These are phyloP conservation scores for Limnephilus lunatus DNA, from an alignment of 2,888 invertebrate species.

Conservation along the genomic window DNA sequence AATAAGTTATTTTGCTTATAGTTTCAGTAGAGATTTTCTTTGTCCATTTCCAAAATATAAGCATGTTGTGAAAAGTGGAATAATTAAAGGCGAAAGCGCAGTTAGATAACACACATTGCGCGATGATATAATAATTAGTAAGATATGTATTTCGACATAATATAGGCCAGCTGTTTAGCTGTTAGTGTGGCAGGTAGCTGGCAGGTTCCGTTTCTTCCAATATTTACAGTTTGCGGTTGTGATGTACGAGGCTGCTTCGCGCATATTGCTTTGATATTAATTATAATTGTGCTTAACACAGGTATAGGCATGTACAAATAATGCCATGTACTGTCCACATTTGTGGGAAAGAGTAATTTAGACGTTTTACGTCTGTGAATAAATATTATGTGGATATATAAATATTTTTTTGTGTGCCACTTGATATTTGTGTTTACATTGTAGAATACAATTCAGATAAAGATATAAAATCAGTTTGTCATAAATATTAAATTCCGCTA, in stretches of 20 bases:
- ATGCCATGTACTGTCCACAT: not conserved
- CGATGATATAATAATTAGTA: not conserved
- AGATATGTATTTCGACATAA: not conserved
- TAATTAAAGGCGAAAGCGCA: slow-evolving; percentile 29
- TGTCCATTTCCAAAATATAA: not conserved
- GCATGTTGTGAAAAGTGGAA: slow-evolving; percentile 19
- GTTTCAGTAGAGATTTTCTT: not conserved
- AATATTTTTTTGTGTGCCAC: no score
- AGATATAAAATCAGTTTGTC: no score
- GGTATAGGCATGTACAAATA: not conserved
- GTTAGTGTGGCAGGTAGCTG: not conserved
- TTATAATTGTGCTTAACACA: not conserved
- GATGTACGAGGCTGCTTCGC: slow-evolving; percentile 2
- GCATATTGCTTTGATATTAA: not conserved
- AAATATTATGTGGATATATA: not conserved
- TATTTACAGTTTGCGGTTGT: slow-evolving; percentile 15
- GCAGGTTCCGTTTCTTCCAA: not conserved
- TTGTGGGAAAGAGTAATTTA: not conserved
- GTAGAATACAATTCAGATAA: no score
- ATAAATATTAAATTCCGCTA: no score
- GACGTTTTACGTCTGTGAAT: not conserved
- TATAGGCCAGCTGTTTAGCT: not conserved
- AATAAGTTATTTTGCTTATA: not conserved
- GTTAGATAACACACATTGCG: slow-evolving; percentile 1
- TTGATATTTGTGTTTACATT: no score